A percentile compares a stretch with the other conserved stretches of the same genome.
phyloP scores from a whole-genome alignment of 2,888 invertebrate species.

The Meteorus cinctellus region DNA sequence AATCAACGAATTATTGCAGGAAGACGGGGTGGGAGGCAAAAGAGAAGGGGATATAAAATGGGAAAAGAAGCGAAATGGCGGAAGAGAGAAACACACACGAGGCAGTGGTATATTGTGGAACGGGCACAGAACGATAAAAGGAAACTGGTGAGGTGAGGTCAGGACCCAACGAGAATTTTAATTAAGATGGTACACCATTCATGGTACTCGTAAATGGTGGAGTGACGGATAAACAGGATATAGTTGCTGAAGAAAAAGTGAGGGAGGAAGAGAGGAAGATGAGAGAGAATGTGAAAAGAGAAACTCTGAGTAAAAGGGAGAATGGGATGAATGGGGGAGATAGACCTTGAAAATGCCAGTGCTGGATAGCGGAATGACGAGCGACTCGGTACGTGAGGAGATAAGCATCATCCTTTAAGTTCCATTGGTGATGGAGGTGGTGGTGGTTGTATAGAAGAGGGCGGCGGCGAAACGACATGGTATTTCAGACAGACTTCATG shows the following conservation, averaged over 20 bases:
- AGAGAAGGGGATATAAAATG: background rate
- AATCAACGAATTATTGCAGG: conserved; percentile 24
- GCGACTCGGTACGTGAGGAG: conserved; percentile 48
- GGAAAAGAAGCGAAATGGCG: background rate
- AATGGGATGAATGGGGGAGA: conserved; percentile 7
- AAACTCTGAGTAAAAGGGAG: background rate
- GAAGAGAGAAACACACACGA: background rate
- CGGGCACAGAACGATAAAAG: conserved; percentile 8
- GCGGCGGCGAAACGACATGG: conserved; percentile 29
- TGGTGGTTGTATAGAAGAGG: background rate
- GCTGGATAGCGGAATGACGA: conserved; percentile 39
- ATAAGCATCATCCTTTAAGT: conserved; percentile 45
- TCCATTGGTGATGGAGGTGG: conserved; percentile 23
- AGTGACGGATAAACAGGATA: conserved; percentile 27
- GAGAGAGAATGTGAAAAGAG: conserved; percentile 1
- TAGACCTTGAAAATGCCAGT: conserved; percentile 23
- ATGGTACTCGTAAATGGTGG: conserved; percentile 27
- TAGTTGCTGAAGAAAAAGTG: conserved; percentile 26
- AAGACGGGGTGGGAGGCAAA: background rate
- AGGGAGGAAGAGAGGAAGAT: background rate
- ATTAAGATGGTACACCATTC: conserved; percentile 32
- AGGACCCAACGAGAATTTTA: conserved; percentile 23
- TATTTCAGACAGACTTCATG: conserved; percentile 47
- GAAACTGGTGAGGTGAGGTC: conserved; percentile 4
- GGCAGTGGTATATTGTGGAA: background rate